These are phyloP conservation scores for Drosophila insularis DNA, from an alignment of 1,140 invertebrate genomes.

Conservation along the genomic window DNA sequence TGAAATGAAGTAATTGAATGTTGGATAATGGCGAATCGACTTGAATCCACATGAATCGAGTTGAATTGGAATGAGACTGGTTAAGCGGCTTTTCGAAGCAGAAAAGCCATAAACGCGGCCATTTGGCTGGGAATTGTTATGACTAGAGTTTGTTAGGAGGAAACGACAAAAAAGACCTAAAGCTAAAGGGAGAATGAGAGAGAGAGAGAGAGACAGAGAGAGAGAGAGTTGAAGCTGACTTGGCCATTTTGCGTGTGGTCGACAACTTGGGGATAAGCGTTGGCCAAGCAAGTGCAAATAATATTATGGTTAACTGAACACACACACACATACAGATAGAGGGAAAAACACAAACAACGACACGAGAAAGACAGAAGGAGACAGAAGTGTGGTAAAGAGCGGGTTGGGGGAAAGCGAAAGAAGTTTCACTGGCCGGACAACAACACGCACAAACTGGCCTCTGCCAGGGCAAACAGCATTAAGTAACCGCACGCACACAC, in stretches of 20 bases:
- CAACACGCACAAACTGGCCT: slow-evolving; percentile 58
- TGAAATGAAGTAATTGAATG: slow-evolving; percentile 42
- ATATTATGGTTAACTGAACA: slow-evolving; percentile 72
- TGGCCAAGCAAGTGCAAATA: slow-evolving; percentile 68
- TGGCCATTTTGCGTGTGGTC: slow-evolving; percentile 10
- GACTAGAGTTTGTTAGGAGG: slow-evolving; percentile 13
- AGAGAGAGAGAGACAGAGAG: not conserved
- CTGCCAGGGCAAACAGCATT: slow-evolving; percentile 67
- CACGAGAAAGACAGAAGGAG: not conserved
- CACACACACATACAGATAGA: slow-evolving; percentile 35
- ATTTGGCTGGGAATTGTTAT: slow-evolving; percentile 52
- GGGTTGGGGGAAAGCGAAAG: slow-evolving; percentile 20
- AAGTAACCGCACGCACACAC: slow-evolving; percentile 68
- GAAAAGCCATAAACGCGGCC: slow-evolving; percentile 43
- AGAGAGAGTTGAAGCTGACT: slow-evolving; percentile 4
- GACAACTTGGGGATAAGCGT: slow-evolving; percentile 33
- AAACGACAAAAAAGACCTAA: not conserved
- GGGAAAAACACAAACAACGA: slow-evolving; percentile 1
- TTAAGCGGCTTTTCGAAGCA: slow-evolving; percentile 6
- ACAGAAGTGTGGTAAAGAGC: not conserved
- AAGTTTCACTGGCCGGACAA: slow-evolving; percentile 13
- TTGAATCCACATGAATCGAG: slow-evolving; percentile 1
- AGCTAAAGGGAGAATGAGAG: not conserved
- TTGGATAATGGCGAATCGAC: not conserved
- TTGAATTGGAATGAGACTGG: slow-evolving; percentile 6